Evolutionary conservation across 2,113 vertebrate genomes (phyloP).

Genomic region (Neolamprologus brichardi): DNA sequence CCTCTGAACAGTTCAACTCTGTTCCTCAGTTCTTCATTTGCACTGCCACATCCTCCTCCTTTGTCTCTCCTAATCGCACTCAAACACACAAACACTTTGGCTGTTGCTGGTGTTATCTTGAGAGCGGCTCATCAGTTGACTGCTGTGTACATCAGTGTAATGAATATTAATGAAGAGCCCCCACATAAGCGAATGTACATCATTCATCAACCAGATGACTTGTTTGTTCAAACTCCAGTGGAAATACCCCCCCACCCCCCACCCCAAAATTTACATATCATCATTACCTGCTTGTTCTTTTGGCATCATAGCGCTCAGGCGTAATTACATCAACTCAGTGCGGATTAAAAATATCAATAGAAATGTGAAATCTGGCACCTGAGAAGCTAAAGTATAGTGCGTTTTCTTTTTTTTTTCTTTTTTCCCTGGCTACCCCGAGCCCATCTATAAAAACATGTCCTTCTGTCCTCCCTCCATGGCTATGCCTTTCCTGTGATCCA

Average conservation of each 20-base stretch:
- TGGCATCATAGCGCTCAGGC: background rate
- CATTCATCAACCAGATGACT: conserved; percentile 63
- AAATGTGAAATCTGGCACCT: conserved; percentile 19
- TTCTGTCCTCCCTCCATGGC: conserved; percentile 18
- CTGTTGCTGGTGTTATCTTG: conserved; percentile 53
- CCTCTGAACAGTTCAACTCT: background rate
- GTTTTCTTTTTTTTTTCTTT: background rate
- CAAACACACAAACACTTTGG: conserved; percentile 54
- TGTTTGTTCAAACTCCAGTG: conserved; percentile 59
- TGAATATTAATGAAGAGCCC: conserved; percentile 70
- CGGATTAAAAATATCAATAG: conserved; percentile 22
- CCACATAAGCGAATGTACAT: conserved; percentile 61
- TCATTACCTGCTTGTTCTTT: conserved; percentile 24
- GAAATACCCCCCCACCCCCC: conserved; percentile 3
- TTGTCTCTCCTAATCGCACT: conserved; percentile 48
- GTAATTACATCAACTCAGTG: background rate
- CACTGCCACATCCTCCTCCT: background rate
- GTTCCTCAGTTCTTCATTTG: background rate
- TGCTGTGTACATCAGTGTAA: conserved; percentile 68
- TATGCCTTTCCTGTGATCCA: conserved; percentile 51
- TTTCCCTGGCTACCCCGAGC: background rate
- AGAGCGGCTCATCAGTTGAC: conserved; percentile 66
- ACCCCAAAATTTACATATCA: conserved; percentile 17
- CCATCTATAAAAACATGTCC: conserved; percentile 24
- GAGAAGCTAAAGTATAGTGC: background rate